Conservation (phyloP, 2,888 invertebrate genomes). For the Eudemis profundana region DNA sequence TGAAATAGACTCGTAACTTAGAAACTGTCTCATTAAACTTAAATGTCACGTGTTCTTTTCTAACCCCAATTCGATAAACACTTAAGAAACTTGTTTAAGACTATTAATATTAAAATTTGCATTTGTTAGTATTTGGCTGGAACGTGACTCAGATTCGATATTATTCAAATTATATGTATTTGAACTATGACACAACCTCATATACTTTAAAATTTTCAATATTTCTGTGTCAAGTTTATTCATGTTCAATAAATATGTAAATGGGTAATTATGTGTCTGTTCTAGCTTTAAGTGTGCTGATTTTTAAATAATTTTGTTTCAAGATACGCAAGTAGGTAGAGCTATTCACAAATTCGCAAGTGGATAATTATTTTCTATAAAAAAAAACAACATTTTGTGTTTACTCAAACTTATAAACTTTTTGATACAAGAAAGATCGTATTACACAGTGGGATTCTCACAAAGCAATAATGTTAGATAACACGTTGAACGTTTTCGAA, state of each 20-base stretch:
- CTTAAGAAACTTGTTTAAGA: not conserved
- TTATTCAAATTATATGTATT: conserved; percentile 20
- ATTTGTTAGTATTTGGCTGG: not conserved
- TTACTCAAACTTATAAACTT: no score
- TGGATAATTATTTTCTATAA: no score
- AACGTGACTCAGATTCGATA: not conserved
- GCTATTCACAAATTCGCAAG: no score
- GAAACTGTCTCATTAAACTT: not conserved
- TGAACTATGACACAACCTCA: conserved; percentile 24
- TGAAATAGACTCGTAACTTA: not conserved
- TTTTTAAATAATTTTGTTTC: no score
- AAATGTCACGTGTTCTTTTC: not conserved
- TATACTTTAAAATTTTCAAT: not conserved
- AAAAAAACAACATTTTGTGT: no score
- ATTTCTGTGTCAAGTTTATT: not conserved
- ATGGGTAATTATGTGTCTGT: no score
- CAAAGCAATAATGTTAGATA: no score
- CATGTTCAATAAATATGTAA: not conserved
- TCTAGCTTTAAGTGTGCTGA: no score
- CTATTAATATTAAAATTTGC: conserved; percentile 1
- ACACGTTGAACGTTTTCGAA: no score
- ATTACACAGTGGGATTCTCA: no score
- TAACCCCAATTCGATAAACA: not conserved
- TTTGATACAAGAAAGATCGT: no score
- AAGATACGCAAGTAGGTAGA: no score